Conservation (phyloP, 2,888 invertebrate species). For the Hedya salicella region DNA sequence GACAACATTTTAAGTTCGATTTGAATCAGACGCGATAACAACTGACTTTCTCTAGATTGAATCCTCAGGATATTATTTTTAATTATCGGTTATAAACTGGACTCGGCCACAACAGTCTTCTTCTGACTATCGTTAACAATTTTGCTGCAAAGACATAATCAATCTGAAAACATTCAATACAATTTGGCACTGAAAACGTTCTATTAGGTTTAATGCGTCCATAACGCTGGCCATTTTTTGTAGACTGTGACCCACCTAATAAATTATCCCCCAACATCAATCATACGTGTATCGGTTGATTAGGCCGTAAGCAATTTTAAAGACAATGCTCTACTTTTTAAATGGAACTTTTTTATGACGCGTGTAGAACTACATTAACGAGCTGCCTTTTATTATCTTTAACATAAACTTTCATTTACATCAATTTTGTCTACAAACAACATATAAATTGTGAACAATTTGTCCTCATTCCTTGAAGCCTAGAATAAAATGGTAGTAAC, state of each 20-base stretch:
- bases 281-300: slow-evolving; percentile 17
- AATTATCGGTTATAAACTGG: too few relatives aligned
- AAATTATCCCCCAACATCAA: neutral
- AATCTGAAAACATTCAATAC: too few relatives aligned
- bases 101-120: too few relatives aligned
- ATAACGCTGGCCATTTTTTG: neutral
- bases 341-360: neutral
- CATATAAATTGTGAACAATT: neutral
- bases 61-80: too few relatives aligned
- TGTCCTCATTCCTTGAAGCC: neutral
- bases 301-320: slow-evolving; percentile 20
- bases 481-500: slow-evolving; percentile 2
- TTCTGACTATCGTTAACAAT: too few relatives aligned
- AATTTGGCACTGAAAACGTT: too few relatives aligned
- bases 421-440: too few relatives aligned
- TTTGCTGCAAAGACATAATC: too few relatives aligned
- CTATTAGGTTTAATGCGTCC: too few relatives aligned
- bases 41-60: too few relatives aligned
- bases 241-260: neutral
- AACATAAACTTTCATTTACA: neutral
- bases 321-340: slow-evolving; percentile 21
- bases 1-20: neutral
- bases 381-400: neutral
- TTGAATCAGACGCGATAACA: neutral
- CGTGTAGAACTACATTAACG: neutral